A percentile compares a stretch with the other conserved stretches of the same genome.
These are phyloP conservation scores for Drosophila trapezifrons DNA, from an alignment of 1,140 invertebrate species.

Conservation along the genomic window DNA sequence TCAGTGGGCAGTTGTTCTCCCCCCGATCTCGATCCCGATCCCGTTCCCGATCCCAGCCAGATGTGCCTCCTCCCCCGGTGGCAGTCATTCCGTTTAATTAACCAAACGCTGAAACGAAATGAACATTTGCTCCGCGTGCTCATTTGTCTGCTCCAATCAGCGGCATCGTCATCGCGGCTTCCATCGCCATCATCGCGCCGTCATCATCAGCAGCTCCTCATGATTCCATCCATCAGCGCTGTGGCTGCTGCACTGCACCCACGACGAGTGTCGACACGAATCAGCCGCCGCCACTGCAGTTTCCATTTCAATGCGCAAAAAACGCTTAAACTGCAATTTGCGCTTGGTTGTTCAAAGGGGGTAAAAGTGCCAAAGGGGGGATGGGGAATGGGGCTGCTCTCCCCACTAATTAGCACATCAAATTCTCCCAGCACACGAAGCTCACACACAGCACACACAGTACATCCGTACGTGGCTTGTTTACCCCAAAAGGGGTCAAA, in stretches of 20 bases:
- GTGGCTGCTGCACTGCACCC: slow-evolving; percentile 44
- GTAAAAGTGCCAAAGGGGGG: neutral
- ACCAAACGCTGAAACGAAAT: slow-evolving; percentile 56
- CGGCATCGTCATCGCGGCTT: slow-evolving; percentile 26
- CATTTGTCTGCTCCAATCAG: slow-evolving; percentile 37
- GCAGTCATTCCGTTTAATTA: slow-evolving; percentile 59
- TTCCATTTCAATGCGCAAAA: slow-evolving; percentile 56
- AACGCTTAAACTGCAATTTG: slow-evolving; percentile 59
- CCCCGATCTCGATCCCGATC: slow-evolving; percentile 1
- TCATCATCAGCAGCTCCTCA: slow-evolving; percentile 30
- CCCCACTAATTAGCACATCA: slow-evolving; percentile 55
- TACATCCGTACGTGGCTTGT: slow-evolving; percentile 1
- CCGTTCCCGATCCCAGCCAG: neutral
- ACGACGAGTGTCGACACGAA: slow-evolving; percentile 46
- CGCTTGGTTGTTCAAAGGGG: slow-evolving; percentile 15
- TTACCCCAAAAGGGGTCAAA: slow-evolving; percentile 43
- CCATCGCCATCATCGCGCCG: slow-evolving; percentile 16
- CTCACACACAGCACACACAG: neutral
- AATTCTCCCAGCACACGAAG: slow-evolving; percentile 28
- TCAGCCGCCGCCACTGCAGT: slow-evolving; percentile 40
- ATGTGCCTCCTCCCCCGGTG: slow-evolving; percentile 17
- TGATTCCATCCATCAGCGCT: slow-evolving; percentile 29
- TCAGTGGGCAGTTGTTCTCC: slow-evolving; percentile 20
- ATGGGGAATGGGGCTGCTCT: neutral
- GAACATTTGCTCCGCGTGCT: slow-evolving; percentile 42